Percentiles rank a stretch among this genome's conserved stretches.
Evolutionary conservation across 2,888 invertebrate genomes (phyloP).

Genomic region (Elysia crispata): DNA sequence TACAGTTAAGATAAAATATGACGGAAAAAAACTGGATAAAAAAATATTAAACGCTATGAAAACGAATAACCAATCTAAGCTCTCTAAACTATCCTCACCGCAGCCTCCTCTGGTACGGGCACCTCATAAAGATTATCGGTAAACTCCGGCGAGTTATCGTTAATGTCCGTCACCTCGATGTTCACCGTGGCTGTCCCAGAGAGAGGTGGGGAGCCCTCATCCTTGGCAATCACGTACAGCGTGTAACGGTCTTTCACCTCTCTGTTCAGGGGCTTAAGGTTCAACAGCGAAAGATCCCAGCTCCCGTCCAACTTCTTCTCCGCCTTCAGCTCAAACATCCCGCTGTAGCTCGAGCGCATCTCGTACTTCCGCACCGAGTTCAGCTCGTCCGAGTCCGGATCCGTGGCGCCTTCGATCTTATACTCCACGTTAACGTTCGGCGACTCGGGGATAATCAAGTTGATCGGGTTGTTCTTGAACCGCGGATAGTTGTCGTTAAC

Average conservation of each 20-base stretch:
- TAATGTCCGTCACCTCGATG: slow-evolving; percentile 65
- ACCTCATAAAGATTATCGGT: slow-evolving; percentile 61
- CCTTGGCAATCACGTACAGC: slow-evolving; percentile 62
- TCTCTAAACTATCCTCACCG: slow-evolving; percentile 24
- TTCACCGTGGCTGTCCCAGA: slow-evolving; percentile 60
- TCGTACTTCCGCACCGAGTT: slow-evolving; percentile 54
- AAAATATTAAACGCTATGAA: no score
- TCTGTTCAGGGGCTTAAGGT: slow-evolving; percentile 60
- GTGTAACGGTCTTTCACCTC: slow-evolving; percentile 59
- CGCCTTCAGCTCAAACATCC: slow-evolving; percentile 53
- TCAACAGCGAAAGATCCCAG: slow-evolving; percentile 57
- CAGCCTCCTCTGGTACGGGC: slow-evolving; percentile 58
- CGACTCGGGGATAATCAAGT: slow-evolving; percentile 51
- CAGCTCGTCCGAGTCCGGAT: slow-evolving; percentile 50
- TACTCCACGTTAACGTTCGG: slow-evolving; percentile 51
- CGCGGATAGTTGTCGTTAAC: slow-evolving; percentile 57
- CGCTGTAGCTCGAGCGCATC: slow-evolving; percentile 48
- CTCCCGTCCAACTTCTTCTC: slow-evolving; percentile 61
- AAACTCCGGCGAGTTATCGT: slow-evolving; percentile 68
- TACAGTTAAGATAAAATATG: no score
- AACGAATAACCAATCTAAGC: not conserved
- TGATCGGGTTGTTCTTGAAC: slow-evolving; percentile 51
- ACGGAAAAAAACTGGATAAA: no score
- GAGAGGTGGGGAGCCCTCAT: slow-evolving; percentile 59
- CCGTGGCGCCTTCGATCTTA: slow-evolving; percentile 53